Evolutionary conservation across 2,888 invertebrate species (phyloP), one percentile per base, ranked within the genome.

Genomic region (Halictus ligatus): DNA sequence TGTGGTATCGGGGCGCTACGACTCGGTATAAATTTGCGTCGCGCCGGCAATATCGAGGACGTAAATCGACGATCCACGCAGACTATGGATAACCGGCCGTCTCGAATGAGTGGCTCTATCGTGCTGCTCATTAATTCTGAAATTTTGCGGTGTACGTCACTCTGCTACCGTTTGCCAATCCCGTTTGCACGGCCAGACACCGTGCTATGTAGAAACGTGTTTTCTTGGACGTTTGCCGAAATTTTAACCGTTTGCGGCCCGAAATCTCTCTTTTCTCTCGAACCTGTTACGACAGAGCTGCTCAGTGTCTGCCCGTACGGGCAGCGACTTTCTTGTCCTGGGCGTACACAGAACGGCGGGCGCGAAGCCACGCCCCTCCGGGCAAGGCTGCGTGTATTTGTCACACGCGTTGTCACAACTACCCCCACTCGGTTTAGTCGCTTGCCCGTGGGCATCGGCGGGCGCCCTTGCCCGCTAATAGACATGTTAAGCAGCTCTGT

Each of bases 21-120:
- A 78, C 75, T 75, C 25, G 71, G 79, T 85, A 87, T 88, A 87
- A 81, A 88, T 88, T 85, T 80, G 64, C 78, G 76, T 48, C 64
- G 46, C 69, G 71, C 84, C 64, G 64, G 64, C 67, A 29, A 67
- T 67, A 67, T 67, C 67, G 67, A 21, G 67, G 67, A 67, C 67
- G 84, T 84, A 82, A 82, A 88, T 82, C 80, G 84, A 75, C 80
- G 75, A 71, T 75, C 71, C 46, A 58, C 18, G 54, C 43, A 46
- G 43, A 76, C 60, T 75, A 75, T 48, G 86, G 75, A 75, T 84
- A 84, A 86, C 64, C 76, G 69, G 46, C 5, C 48, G 2, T 29
- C 43, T 8, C 50, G 81, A 50, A 15, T 35, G 64, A 64, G 64
- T 29, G 25, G 13, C 43, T 73, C n/a, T 43, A 46, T 48, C 69